Percentiles rank a stretch among this genome's conserved stretches.
Conservation (phyloP, 2,888 invertebrate genomes). For the Mimachlamys varia region DNA sequence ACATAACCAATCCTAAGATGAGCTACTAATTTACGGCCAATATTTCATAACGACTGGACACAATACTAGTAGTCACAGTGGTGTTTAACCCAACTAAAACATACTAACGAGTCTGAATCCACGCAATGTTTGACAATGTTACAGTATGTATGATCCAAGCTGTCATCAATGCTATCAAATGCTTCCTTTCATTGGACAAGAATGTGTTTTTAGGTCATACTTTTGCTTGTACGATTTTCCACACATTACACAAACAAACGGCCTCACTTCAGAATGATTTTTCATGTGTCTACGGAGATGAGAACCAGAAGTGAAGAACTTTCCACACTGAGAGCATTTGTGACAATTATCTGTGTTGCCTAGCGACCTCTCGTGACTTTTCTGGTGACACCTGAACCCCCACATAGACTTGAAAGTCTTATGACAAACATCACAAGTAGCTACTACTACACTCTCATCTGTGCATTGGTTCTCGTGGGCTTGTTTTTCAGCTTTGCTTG, state of each 20-base stretch:
- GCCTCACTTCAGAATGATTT: conserved; percentile 41
- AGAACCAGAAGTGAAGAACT: conserved; percentile 7
- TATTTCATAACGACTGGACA: too few relatives aligned
- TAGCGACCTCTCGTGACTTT: not conserved
- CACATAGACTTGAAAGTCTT: not conserved
- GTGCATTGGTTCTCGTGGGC: not conserved
- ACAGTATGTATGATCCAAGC: too few relatives aligned
- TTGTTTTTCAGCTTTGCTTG: not conserved
- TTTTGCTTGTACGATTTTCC: conserved; percentile 46
- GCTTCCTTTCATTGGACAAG: not conserved
- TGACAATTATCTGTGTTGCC: conserved; percentile 2
- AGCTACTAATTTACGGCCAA: too few relatives aligned
- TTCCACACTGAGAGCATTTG: not conserved
- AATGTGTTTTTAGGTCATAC: conserved; percentile 42
- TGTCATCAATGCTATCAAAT: not conserved
- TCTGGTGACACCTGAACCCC: conserved; percentile 17
- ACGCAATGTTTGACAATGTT: too few relatives aligned
- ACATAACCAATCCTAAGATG: too few relatives aligned
- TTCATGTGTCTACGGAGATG: conserved; percentile 37
- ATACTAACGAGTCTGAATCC: too few relatives aligned
- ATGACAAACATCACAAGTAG: not conserved
- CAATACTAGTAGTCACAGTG: too few relatives aligned
- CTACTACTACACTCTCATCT: not conserved
- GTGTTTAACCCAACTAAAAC: too few relatives aligned
- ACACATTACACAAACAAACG: conserved; percentile 43